Base-by-base conservation (phyloP, 2,888 invertebrate genomes). In the Lasioglossum leucozonium region DNA sequence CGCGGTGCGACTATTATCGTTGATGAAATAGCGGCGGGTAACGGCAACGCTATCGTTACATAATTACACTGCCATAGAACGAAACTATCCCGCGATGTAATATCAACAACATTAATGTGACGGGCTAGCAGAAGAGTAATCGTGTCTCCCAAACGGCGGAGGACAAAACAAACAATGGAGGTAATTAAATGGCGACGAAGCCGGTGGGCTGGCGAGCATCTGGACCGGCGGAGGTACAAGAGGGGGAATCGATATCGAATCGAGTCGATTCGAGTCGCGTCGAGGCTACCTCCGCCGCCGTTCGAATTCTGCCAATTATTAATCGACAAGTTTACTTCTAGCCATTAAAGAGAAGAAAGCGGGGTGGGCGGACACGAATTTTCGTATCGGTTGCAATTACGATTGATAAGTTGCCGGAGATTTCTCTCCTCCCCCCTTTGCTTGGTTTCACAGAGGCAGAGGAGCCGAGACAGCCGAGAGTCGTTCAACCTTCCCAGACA, bases 241-340 rank as follows among this genome's bases (percentile, higher is more conserved):
- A 22, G 51, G 51, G 51, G n/a, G 69, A 67, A 58, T 62, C 58
- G 73, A 74, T 69, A 44, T 16, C 37, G 44, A 6, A n/a, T 10
- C 40, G 22, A 30, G 18, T 58, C 44, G 22, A 30, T 13, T 58
- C 44, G 85, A 81, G 79, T n/a, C 55, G 55, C 26, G 58, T 10
- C 58, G 58, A 26, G 26, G 2, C 26, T 1, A n/a, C 51, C 22
- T 22, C 51, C n/a, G 51, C 51, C 22, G 51, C 51, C n/a, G 51
- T 87, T 84, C 86, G 86, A 87, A 89, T 90, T 87, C 86, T 79
- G 87, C 85, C 89, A 91, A 93, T 93, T 93, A 92, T 90, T 93
- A 92, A 93, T 92, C 91, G 93, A 92, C 91, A 92, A 93, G 92
- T 93, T 92, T 92, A 88, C 92, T 91, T 90, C 89, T 84, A 83